phyloP scores from a whole-genome alignment of 2,888 invertebrate genomes.

The Aspidiotus rigidus region DNA sequence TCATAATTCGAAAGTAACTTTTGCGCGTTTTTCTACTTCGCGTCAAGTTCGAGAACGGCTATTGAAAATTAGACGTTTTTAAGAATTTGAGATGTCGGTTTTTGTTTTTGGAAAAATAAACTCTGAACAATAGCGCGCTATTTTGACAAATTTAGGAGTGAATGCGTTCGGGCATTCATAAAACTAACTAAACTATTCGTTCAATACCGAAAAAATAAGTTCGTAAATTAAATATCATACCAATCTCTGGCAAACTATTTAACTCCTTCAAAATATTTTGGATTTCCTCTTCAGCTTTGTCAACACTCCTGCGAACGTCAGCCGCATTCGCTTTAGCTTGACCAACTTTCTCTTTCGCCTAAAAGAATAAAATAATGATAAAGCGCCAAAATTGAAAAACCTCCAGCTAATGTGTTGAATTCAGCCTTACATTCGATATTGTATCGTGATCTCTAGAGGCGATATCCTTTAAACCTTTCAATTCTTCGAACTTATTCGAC shows the following conservation, averaged over 20 bases:
- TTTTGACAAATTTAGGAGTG: no score
- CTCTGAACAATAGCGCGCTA: no score
- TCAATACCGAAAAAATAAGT: no score
- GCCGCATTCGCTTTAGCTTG: conserved; percentile 75
- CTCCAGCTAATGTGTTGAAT: background rate
- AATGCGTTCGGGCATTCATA: no score
- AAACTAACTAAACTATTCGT: no score
- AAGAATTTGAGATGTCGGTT: background rate
- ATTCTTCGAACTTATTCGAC: background rate
- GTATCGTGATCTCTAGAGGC: conserved; percentile 17
- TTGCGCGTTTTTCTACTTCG: no score
- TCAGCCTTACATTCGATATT: conserved; percentile 8
- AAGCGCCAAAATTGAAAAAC: background rate
- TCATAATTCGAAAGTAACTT: no score
- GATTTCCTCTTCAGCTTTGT: conserved; percentile 68
- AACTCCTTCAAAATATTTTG: conserved; percentile 68
- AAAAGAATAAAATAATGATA: conserved; percentile 30
- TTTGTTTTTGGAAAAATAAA: background rate
- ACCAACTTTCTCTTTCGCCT: conserved; percentile 66
- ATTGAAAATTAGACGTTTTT: no score
- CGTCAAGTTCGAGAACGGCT: no score
- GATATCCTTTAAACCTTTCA: background rate
- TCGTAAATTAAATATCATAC: conserved; percentile 41
- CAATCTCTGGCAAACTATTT: conserved; percentile 60
- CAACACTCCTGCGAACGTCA: conserved; percentile 70